Evolutionary conservation across 35 echinoderm and acorn worm genomes (phyloP), one percentile per base, ranked within the genome.

Genomic region (Lytechinus pictus): DNA sequence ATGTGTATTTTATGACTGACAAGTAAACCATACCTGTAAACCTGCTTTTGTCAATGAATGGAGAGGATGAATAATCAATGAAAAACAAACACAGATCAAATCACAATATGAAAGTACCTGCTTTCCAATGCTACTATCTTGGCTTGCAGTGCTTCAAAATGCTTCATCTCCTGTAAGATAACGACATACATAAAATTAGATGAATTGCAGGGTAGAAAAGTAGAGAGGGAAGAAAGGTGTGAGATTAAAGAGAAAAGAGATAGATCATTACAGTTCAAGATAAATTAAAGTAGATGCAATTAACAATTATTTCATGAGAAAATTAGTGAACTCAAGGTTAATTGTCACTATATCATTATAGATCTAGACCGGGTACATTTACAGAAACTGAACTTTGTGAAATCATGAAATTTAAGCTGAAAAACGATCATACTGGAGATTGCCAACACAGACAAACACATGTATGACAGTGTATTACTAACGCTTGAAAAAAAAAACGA

Each of bases 121-220:
- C 86, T 97, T 96, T 99, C 98, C 94, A 99, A 86, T 27, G 95
- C 92, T 19, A 60, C 61, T 52, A 99, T 99, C 93, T 99, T 99
- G 94, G 97, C 94, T 89, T 99, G 98, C 9, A 99, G 91, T 1
- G 97, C 97, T 96, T 99, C 98, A 99, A 99, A 99, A 55, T 99
- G 98, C 52, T 95, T 96, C 98, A 99, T 99, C 95, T 99, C 96
- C 98, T 99, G 96, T 33, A 95, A 91, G n/a, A 79, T 79, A 16
- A 79, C 8, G 2, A 9, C 19, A 79, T 24, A 79, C 8, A 79
- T 5, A 5, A n/a, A 24, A 79, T 79, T 6, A 79, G 66, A 21
- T 71, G 6, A 71, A 71, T 13, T 21, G 61, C 19, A 12, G 19
- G 61, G 61, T 71, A 24, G 66, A 79, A 24, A 79, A 8, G 66